Percentiles rank a stretch among this genome's conserved stretches.
Evolutionary conservation across 2,113 vertebrate genomes (phyloP).

Genomic region (Tonatia bakeri): DNA sequence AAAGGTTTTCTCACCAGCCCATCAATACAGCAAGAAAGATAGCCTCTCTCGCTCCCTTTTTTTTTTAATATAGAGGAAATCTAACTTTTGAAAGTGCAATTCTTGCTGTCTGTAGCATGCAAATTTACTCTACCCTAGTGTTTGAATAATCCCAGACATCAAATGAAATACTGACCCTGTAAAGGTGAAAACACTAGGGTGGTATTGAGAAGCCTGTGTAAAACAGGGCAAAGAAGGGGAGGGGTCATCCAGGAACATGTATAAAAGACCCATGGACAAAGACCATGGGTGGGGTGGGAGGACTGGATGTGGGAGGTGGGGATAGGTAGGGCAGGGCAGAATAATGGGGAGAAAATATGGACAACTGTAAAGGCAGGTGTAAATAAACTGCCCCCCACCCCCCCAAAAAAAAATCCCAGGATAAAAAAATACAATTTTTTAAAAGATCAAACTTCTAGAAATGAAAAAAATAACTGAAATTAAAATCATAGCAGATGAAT

Average conservation of each 20-base stretch:
- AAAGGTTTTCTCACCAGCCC: background rate
- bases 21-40: background rate
- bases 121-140: background rate
- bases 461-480: background rate
- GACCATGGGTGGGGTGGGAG: no score
- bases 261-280: no score
- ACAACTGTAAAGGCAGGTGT: no score
- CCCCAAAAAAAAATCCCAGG: background rate
- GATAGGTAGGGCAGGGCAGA: no score
- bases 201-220: background rate
- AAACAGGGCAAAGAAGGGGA: background rate
- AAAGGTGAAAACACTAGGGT: background rate
- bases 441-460: background rate
- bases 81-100: background rate
- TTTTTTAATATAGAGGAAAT: background rate
- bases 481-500: background rate
- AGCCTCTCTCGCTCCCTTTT: background rate
- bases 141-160: background rate
- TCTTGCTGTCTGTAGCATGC: background rate
- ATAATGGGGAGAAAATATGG: no score
- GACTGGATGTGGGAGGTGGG: no score
- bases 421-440: background rate
- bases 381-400: no score
- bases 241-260: no score
- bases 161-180: background rate